Conservation (phyloP, 1,140 invertebrate genomes). For the Scaptodrosophila lebanonensis region DNA sequence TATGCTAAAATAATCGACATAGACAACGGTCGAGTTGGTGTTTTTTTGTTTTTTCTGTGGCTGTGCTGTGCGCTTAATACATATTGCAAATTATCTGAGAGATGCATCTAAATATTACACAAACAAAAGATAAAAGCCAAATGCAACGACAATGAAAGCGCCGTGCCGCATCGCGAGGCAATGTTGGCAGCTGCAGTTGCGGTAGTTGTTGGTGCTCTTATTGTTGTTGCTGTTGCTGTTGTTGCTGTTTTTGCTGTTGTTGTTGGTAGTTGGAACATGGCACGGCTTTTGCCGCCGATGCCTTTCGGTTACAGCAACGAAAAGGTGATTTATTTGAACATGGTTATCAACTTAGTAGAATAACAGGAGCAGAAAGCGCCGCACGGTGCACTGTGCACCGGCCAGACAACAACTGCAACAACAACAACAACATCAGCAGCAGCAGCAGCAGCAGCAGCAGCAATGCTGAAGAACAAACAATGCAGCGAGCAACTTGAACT, state of each 20-base stretch:
- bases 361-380: slow-evolving; percentile 72
- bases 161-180: slow-evolving; percentile 42
- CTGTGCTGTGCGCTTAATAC: too few species aligned
- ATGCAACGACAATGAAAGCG: slow-evolving; percentile 56
- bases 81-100: slow-evolving; percentile 58
- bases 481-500: slow-evolving; percentile 67
- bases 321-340: slow-evolving; percentile 77
- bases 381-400: too few species aligned
- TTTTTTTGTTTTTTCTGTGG: too few species aligned
- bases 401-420: slow-evolving; percentile 20
- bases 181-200: slow-evolving; percentile 45
- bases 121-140: slow-evolving; percentile 73
- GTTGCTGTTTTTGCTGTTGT: slow-evolving; percentile 15
- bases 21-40: slow-evolving; percentile 28
- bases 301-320: slow-evolving; percentile 75
- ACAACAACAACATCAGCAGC: slow-evolving; percentile 20
- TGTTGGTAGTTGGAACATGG: slow-evolving; percentile 16
- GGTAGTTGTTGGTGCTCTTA: slow-evolving; percentile 18
- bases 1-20: slow-evolving; percentile 72
- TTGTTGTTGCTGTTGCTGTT: neutral
- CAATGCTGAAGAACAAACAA: slow-evolving; percentile 37
- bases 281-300: slow-evolving; percentile 25
- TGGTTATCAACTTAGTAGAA: slow-evolving; percentile 77
- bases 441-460: slow-evolving; percentile 16
- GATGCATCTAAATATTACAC: slow-evolving; percentile 75